Percentiles rank a stretch among this genome's conserved stretches.
Conservation (phyloP, 2,797 vertebrate genomes). For the Sphaeramia orbicularis region DNA sequence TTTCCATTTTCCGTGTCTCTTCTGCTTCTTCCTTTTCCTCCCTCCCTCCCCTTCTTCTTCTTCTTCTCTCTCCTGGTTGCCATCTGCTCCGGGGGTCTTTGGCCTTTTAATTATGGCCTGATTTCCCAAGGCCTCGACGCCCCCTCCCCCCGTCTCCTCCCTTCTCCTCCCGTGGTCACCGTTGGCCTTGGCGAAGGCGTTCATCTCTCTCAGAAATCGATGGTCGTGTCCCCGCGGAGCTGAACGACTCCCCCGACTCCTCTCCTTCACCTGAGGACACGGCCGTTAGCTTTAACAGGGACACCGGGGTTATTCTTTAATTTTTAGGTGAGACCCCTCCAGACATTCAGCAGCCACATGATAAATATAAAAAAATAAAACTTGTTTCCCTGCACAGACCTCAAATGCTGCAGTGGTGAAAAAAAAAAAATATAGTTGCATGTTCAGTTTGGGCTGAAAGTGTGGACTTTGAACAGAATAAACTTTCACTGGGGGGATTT, state of each 20-base stretch:
- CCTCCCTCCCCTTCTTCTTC: background rate
- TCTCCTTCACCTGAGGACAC: constrained; percentile 21
- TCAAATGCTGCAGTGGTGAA: constrained; percentile 8
- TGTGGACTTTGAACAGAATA: background rate
- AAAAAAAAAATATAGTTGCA: too few species aligned
- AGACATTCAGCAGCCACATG: background rate
- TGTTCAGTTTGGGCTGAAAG: constrained; percentile 11
- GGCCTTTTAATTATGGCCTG: constrained; percentile 61
- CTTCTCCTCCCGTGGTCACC: background rate
- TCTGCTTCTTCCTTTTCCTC: background rate
- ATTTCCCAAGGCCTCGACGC: constrained; percentile 59
- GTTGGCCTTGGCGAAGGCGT: constrained; percentile 51
- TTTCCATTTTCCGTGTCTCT: background rate
- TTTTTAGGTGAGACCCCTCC: background rate
- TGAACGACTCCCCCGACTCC: constrained; percentile 36
- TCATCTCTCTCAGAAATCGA: constrained; percentile 69
- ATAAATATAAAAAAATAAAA: constrained; percentile 17
- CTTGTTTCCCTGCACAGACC: constrained; percentile 23
- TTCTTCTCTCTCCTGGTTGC: constrained; percentile 19
- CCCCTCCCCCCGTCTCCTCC: too few species aligned
- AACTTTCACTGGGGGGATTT: constrained; percentile 9
- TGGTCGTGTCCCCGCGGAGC: constrained; percentile 37
- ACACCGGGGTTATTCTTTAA: constrained; percentile 15
- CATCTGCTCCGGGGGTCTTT: constrained; percentile 49
- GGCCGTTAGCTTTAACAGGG: background rate